A percentile compares a stretch with the other conserved stretches of the same genome.
Conservation (phyloP, 2,113 vertebrate genomes). For the Paralichthys olivaceus region DNA sequence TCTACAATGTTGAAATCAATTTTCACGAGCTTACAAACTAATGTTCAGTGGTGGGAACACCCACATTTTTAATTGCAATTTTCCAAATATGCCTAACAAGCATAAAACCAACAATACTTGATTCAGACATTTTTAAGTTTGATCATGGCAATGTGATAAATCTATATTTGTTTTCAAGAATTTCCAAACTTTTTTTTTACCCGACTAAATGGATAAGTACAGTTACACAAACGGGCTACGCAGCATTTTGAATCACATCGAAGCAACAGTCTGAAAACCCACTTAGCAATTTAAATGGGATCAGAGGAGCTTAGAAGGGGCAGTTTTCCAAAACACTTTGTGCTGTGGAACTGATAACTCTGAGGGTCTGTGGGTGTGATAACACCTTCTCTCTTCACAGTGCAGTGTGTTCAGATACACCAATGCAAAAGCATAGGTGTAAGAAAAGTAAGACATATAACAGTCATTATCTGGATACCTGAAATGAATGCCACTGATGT, state of each 20-base stretch:
- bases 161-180: conserved; percentile 29
- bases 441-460: conserved; percentile 49
- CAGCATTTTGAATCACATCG: conserved; percentile 26
- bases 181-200: conserved; percentile 29
- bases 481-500: conserved; percentile 51
- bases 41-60: background rate
- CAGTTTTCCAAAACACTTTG: conserved; percentile 69
- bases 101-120: background rate
- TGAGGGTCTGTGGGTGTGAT: conserved; percentile 57
- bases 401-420: conserved; percentile 21
- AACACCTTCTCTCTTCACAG: conserved; percentile 52
- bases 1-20: background rate
- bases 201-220: conserved; percentile 19
- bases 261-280: conserved; percentile 45
- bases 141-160: conserved; percentile 5
- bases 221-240: background rate
- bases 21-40: conserved; percentile 5
- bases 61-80: background rate
- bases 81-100: background rate
- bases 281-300: conserved; percentile 73
- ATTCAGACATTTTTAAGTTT: background rate
- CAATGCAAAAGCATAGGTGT: conserved; percentile 34
- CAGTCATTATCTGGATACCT: conserved; percentile 54
- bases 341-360: conserved; percentile 68
- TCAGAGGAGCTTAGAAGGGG: conserved; percentile 68